Conservation (phyloP, 2,113 vertebrate genomes). For the Ramphastos sulfuratus region DNA sequence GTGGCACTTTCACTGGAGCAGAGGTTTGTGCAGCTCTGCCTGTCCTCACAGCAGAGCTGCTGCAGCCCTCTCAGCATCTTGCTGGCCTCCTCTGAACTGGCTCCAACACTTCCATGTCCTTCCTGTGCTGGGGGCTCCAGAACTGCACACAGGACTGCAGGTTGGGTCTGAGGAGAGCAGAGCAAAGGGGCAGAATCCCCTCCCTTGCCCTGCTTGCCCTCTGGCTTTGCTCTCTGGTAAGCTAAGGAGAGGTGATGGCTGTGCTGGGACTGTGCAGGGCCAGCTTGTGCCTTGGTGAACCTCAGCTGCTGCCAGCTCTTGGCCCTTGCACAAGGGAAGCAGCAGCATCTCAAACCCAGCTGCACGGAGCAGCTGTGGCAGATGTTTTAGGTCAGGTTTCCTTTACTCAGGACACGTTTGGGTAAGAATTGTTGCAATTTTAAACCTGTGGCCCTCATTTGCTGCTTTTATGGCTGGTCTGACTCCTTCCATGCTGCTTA, state of each 20-base stretch:
- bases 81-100: no score
- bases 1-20: neutral
- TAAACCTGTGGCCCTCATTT: neutral
- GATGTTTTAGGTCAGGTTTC: neutral
- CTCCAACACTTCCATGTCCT: no score
- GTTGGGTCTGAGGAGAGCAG: no score
- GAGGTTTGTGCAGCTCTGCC: neutral
- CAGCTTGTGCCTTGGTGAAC: neutral
- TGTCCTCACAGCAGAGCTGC: no score
- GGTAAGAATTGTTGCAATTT: neutral
- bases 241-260: neutral
- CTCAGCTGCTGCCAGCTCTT: rapidly evolving
- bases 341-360: neutral
- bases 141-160: no score
- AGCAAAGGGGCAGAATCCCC: no score
- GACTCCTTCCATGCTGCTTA: neutral
- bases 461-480: rapidly evolving
- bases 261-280: neutral
- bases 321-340: neutral
- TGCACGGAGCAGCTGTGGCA: neutral
- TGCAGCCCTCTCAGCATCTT: no score
- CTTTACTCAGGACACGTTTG: neutral
- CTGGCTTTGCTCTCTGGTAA: neutral
- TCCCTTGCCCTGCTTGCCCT: no score
- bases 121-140: no score